Evolutionary conservation across 2,113 vertebrate genomes (phyloP), one percentile per base, ranked within the genome.

Genomic region (Rhizomys pruinosus): DNA sequence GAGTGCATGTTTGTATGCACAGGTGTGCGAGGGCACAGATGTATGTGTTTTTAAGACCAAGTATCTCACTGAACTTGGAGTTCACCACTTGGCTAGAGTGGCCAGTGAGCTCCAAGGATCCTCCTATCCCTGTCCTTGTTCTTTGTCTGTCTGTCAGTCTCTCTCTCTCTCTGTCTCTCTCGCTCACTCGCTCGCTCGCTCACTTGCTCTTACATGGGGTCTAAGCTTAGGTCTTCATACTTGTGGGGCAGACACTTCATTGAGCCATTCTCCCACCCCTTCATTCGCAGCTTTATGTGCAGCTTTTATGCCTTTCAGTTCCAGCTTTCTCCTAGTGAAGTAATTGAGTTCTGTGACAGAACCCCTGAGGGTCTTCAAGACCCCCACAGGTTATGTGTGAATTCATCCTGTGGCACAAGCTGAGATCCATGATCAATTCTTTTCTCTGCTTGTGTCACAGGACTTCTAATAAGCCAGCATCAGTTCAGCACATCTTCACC

Each of bases 231-330:
- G 27, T 15, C 22, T 61, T n/a, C 29, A n/a, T 64, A 23, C 63
- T 64, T 64, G 32, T 25, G 12, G 29, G 25, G 6, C 66, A 22
- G 32, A 19, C 34, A 29, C 27, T 10, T 47, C 32, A 1, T 29
- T 64, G 79, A 47, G 42, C 42, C 63, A 8, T n/a, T 19, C 20
- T 22, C 61, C 61, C 29, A n/a, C 42, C 63, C 42, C 37, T 22
- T 0, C 63, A n/a, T n/a, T 68, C 63, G 47, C 47, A 52, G 71
- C 64, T 68, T 79, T 85, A 61, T 76, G 5, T 84, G 82, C 88
- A n/a, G n/a, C 59, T 88, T 84, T 84, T 85, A 61, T 42, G 25
- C 34, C 66, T 94, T 93, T 44, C 32, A 52, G 63, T 81, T 90
- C 52, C 87, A 25, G 76, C 72, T 82, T 72, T 87, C 68, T 39